Base-by-base conservation (phyloP, 2,797 vertebrate species). In the Anguilla marmorata region DNA sequence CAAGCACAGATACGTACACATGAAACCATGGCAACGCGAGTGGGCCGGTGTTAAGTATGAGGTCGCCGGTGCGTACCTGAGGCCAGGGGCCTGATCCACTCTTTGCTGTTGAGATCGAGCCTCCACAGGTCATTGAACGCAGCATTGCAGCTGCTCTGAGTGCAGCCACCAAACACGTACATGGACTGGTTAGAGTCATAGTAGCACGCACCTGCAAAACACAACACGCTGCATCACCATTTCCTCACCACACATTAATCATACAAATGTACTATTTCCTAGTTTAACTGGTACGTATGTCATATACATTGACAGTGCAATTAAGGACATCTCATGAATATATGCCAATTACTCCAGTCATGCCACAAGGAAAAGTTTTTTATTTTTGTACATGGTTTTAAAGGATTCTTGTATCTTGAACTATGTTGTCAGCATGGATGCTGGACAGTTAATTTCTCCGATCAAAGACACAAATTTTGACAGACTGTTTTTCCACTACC, bases 51-150 rank as follows among this genome's bases (percentile, higher is more conserved):
- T 37, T n/a, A 45, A 79, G 41, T 2, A 27, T 14, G 19, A 45
- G 54, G 2, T 12, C 14, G 54, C 14, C 14, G n/a, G n/a, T 30
- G 7, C 93, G 63, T 94, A 99, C 98, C 99, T 95, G 99, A 99
- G 5, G 99, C 99, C 95, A 99, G 95, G n/a, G 98, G 99, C 69
- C 99, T 97, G 93, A 99, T 99, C 99, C 99, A 99, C 92, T 99
- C 99, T 93, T 99, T 99, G 95, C 99, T 99, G 91, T 99, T 99
- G 54, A 99, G 97, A 95, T 99, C 99, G 0, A 99, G 98, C 91
- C 99, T 97, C 99, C 99, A 99, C 85, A 99, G 96, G 93, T 99
- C 99, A 27, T 99, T 99, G 94, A 99, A 99, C 88, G 99, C 99
- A 21, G 99, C 98, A 14, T 99, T 99, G 91, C 98, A 99, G 91